phyloP scores from a whole-genome alignment of 1,140 invertebrate genomes.

The Mactra quadrangularis region DNA sequence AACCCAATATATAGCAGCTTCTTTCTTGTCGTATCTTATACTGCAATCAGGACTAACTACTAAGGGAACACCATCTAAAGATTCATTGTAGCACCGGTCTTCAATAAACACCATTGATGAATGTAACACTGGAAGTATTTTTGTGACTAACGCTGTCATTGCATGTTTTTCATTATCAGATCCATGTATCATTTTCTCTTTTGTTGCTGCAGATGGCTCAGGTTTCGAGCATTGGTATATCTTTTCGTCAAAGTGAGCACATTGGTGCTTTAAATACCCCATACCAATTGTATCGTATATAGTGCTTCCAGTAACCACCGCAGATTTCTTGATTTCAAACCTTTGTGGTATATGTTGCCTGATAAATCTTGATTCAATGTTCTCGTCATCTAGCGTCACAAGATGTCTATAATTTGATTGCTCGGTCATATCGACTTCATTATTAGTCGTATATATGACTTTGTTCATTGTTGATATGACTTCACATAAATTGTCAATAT shows the following conservation, averaged over 20 bases:
- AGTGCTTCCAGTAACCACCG: conserved; percentile 41
- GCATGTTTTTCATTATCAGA: conserved; percentile 47
- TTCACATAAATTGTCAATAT: too few species aligned
- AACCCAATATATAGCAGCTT: neutral
- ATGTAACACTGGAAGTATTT: conserved; percentile 24
- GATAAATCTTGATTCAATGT: too few species aligned
- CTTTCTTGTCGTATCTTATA: neutral
- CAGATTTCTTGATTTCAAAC: conserved; percentile 12
- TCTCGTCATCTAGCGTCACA: too few species aligned
- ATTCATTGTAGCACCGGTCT: conserved; percentile 43
- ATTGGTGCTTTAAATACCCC: neutral
- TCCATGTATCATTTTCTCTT: conserved; percentile 37
- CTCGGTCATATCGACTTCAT: too few species aligned
- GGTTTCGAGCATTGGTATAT: neutral
- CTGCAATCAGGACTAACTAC: conserved; percentile 55
- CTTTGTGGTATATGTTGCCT: too few species aligned
- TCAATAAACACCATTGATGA: conserved; percentile 13
- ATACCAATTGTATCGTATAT: conserved; percentile 26
- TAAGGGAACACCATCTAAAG: neutral
- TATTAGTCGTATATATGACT: too few species aligned
- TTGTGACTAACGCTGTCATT: conserved; percentile 26
- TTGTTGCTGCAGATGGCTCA: neutral
- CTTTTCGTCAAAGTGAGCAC: neutral
- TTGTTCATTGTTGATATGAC: too few species aligned
- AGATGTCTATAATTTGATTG: too few species aligned